Percentiles rank a stretch among this genome's conserved stretches.
Evolutionary conservation across 2,888 invertebrate genomes (phyloP).

Genomic region (Lacanobia wlatinum): DNA sequence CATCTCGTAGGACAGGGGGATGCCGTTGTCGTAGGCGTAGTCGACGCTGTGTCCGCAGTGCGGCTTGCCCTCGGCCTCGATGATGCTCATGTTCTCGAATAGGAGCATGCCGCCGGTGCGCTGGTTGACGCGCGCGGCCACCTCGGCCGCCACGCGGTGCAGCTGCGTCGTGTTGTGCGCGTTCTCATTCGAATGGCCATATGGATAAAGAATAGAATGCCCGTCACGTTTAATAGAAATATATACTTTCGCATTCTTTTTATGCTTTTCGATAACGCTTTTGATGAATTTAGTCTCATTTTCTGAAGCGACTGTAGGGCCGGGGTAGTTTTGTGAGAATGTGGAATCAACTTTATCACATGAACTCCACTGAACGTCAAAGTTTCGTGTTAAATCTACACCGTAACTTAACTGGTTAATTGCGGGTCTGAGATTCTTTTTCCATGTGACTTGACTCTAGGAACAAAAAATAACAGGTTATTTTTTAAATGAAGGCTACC

Average conservation of each 20-base stretch:
- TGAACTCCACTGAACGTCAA: constrained; percentile 77
- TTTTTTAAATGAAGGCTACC: background rate
- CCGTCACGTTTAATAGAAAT: constrained; percentile 94
- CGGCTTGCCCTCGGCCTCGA: constrained; percentile 72
- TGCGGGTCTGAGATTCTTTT: constrained; percentile 76
- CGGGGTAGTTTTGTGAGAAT: constrained; percentile 88
- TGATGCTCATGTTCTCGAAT: constrained; percentile 79
- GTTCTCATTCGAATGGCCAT: constrained; percentile 85
- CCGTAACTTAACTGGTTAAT: constrained; percentile 73
- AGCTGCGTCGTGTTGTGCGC: constrained; percentile 54
- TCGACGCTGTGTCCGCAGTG: constrained; percentile 86
- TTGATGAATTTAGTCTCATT: constrained; percentile 92
- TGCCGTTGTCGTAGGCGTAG: constrained; percentile 74
- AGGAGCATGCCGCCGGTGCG: constrained; percentile 75
- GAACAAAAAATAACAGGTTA: constrained; percentile 19
- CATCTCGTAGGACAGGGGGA: constrained; percentile 80
- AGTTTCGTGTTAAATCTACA: constrained; percentile 84
- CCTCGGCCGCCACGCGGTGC: constrained; percentile 72
- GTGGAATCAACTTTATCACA: constrained; percentile 71
- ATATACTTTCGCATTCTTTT: constrained; percentile 91
- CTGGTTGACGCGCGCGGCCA: constrained; percentile 79
- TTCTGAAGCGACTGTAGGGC: constrained; percentile 91
- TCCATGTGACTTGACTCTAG: constrained; percentile 75
- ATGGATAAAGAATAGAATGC: constrained; percentile 92
- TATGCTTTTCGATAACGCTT: constrained; percentile 88